Conservation (phyloP, 2,888 invertebrate genomes). For the Penaeus monodon region DNA sequence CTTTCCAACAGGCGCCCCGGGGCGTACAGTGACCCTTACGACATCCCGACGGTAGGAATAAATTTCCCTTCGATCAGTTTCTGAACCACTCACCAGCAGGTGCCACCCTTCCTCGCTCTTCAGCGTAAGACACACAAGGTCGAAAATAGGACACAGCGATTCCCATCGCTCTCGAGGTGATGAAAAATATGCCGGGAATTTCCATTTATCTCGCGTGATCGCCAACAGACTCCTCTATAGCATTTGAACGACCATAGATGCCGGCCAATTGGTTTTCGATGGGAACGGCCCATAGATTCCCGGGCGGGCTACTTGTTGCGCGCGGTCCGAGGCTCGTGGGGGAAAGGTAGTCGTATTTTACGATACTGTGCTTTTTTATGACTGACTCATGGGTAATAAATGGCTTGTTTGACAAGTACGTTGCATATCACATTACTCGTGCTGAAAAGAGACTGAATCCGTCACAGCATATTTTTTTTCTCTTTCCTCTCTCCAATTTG, state of each 20-base stretch:
- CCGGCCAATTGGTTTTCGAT: slow-evolving; percentile 52
- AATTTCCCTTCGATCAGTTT: slow-evolving; percentile 4
- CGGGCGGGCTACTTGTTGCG: slow-evolving; percentile 41
- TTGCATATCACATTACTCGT: no score
- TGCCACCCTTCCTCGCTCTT: background rate
- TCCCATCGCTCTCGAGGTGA: slow-evolving; percentile 1
- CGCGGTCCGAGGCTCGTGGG: no score
- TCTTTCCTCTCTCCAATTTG: no score
- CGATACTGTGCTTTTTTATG: no score
- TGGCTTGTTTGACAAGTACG: no score
- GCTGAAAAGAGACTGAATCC: no score
- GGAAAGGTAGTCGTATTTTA: no score
- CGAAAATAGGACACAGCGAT: background rate
- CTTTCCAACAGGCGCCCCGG: background rate
- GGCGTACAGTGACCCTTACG: background rate
- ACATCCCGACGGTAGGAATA: background rate
- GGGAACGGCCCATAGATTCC: slow-evolving; percentile 1
- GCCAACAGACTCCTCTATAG: slow-evolving; percentile 34
- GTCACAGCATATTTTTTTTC: no score
- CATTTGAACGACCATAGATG: slow-evolving; percentile 49
- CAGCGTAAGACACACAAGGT: background rate
- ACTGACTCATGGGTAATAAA: no score
- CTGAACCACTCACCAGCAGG: background rate
- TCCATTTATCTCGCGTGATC: slow-evolving; percentile 55
- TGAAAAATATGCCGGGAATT: slow-evolving; percentile 48